Evolutionary conservation across 1,140 invertebrate genomes (phyloP), one percentile per base, ranked within the genome.

Genomic region (Orius insidiosus): DNA sequence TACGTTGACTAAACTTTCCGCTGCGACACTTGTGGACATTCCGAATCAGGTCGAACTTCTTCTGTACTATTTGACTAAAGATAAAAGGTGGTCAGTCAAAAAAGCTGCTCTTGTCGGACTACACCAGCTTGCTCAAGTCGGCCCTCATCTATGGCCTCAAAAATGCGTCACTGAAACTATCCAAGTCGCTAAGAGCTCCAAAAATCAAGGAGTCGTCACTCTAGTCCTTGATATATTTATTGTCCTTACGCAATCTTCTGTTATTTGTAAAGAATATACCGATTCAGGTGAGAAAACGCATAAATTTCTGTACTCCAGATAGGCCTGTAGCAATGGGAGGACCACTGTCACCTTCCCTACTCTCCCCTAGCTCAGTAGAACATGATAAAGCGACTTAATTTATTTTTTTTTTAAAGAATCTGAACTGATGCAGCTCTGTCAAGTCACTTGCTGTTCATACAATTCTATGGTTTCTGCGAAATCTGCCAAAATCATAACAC

Each of bases 11-110:
- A 78, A 86, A 46, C 67, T 97, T 16, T 83, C 90, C 11, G 75
- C 78, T 2, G 76, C 83, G 15, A 93, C 89, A n/a, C 67, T 95
- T 7, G 77, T 90, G 1, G 82, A 92, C 65, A 80, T 96, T 38
- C 83, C 87, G 6, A 76, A 78, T 54, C 93, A 95, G 68, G 67
- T 78, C 2, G 55, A 64, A 38, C 60, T 78, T 31, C 55, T 80
- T 15, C 58, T 78, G 30, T 58, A 65, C 9, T 69, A 71, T 56
- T 58, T 78, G 4, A 60, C 60, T n/a, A 61, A 62, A 45, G 80
- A 85, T 63, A 70, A 74, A 13, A 64, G 84, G 31, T 67, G 70
- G 45, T 69, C 68, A 30, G 78, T 94, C 0, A 80, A 88, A 53
- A 67, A 75, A 2, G 74, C 79, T 38, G 77, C 79, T 10, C 63